Base-by-base conservation (phyloP, 2,888 invertebrate species). In the Ethmia dodecea region DNA sequence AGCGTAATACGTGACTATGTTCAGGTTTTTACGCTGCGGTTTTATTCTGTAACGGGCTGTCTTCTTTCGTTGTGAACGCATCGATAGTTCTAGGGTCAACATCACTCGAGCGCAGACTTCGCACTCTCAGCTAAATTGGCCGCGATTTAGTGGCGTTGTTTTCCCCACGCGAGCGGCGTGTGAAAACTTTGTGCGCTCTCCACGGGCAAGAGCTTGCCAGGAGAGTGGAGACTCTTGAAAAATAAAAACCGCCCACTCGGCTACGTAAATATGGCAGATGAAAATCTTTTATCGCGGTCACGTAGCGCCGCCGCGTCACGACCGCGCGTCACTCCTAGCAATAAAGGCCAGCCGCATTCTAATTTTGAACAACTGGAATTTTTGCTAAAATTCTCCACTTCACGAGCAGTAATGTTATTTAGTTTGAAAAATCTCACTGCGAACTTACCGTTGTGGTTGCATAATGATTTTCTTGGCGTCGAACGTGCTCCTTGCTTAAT, bases 241-340 rank as follows among this genome's bases (percentile, higher is more conserved):
- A 63, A 81, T 76, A 81, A 84, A 84, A 83, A 79, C 83, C 84
- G 75, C 83, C 84, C 84, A 84, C 84, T 83, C 78, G 63, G 68
- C 78, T 61, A 73, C 77, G 83, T 83, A 84, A 84, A 86, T 84
- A 86, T 80, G 76, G 80, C 76, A 84, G 86, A 86, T 86, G 84
- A 77, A 83, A 81, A 84, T 86, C 86, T 86, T 83, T 86, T 86
- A 86, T 86, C 86, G 74, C 73, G 77, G 84, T 84, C 86, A 86
- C 86, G 86, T 86, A 83, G 73, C 74, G 60, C 65, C 63, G 76
- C 56, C 75, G 61, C 78, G 78, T 83, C 84, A 26, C 26, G 26
- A 26, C 26, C 26, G 26, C 75, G 61, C 78, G 78, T 83, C 84
- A 86, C 81, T 81, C 77, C 61, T 56, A 58, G 67, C 75, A 67